Evolutionary conservation across 1,140 invertebrate species (phyloP), one percentile per base, ranked within the genome.

Genomic region (Drosophila subpulchrella): DNA sequence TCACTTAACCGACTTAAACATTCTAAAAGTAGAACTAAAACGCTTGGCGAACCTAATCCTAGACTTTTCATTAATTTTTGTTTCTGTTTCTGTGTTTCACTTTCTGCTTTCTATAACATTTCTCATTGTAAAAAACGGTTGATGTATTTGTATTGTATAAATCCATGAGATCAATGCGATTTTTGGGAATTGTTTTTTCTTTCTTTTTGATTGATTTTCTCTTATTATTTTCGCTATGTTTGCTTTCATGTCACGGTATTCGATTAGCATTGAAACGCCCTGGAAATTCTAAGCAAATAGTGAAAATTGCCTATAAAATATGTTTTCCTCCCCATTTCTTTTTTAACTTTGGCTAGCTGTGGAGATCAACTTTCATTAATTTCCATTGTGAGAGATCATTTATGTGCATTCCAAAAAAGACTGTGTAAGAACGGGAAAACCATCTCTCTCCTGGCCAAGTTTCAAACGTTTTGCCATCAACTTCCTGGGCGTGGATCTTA

Each of bases 161-260:
- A 90, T 83, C 81, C 77, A 81, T 92, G 91, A 92, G 91, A 92
- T 92, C 91, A 92, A 83, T 91, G 84, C 78, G 86, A 91, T 91
- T 91, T 92, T 92, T 91, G 91, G 91, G 90, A 92, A 91, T 92
- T 86, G 88, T 82, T 75, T 81, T 72, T 66, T 72, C 72, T 75
- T 88, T 50, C 59, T 72, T 71, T 74, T 72, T 55, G 46, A 76
- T 86, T 75, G 36, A 65, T 56, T 61, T 74, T 71, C 53, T 72
- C 53, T 55, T 75, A 59, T 32, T 68, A 38, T 75, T 58, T 73
- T 66, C 46, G 55, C 75, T 86, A 59, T 72, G 72, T 77, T 65
- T 53, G 47, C 71, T 78, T 82, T 82, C 61, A 68, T 68, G 70
- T 83, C 53, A 82, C 68, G 70, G 68, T 71, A 70, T 72, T 78